These are phyloP conservation scores for Hippocampus guttulatus DNA, from an alignment of 2,113 vertebrate species.

Conservation along the genomic window DNA sequence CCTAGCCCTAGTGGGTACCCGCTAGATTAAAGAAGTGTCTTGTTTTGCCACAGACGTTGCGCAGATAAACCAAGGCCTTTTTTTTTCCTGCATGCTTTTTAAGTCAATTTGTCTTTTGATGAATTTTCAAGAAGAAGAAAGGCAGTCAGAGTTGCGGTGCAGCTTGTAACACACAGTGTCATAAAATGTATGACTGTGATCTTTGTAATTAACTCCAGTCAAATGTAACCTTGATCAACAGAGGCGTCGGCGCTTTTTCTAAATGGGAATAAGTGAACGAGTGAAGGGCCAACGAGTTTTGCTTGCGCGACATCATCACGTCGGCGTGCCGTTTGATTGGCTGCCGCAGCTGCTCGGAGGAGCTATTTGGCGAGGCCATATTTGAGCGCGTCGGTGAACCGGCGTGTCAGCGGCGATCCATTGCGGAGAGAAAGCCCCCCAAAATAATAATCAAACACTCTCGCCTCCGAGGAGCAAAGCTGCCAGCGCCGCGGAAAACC, in stretches of 20 bases:
- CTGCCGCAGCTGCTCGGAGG: slow-evolving; percentile 45
- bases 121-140: slow-evolving; percentile 40
- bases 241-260: slow-evolving; percentile 7
- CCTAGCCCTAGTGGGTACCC: background rate
- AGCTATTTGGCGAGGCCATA: slow-evolving; percentile 52
- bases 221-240: slow-evolving; percentile 27
- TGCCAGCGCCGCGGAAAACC: slow-evolving; percentile 46
- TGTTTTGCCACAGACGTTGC: slow-evolving; percentile 38
- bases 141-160: slow-evolving; percentile 1
- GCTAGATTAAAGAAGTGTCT: slow-evolving; percentile 19
- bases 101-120: slow-evolving; percentile 43
- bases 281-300: slow-evolving; percentile 29
- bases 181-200: slow-evolving; percentile 38
- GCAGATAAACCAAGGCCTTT: slow-evolving; percentile 41
- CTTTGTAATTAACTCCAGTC: slow-evolving; percentile 47
- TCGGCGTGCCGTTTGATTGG: slow-evolving; percentile 29
- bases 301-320: slow-evolving; percentile 44
- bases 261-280: slow-evolving; percentile 4
- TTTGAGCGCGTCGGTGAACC: slow-evolving; percentile 49
- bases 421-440: slow-evolving; percentile 42
- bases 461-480: slow-evolving; percentile 47
- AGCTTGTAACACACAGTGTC: slow-evolving; percentile 21
- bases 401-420: slow-evolving; percentile 58
- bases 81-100: slow-evolving; percentile 25
- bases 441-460: slow-evolving; percentile 62